Conservation (phyloP, 2,797 vertebrate species). For the Acanthornis magna region DNA sequence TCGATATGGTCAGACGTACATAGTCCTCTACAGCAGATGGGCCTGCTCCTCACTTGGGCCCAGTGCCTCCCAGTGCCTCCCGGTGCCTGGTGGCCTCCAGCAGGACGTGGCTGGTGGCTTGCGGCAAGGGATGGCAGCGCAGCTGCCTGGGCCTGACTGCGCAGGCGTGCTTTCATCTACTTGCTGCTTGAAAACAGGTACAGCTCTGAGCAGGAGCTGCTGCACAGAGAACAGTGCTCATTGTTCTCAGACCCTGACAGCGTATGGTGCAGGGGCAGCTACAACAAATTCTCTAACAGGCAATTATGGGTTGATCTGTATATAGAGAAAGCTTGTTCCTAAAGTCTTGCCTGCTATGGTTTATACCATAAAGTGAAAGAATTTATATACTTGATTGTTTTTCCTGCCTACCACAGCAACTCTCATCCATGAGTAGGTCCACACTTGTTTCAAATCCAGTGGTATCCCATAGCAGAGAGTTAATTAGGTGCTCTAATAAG, state of each 20-base stretch:
- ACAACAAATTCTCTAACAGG: background rate
- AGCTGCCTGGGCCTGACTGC: background rate
- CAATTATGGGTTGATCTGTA: background rate
- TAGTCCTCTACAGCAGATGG: background rate
- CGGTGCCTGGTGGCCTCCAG: background rate
- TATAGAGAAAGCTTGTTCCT: background rate
- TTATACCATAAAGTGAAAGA: background rate
- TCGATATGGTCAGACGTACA: background rate
- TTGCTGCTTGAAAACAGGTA: background rate
- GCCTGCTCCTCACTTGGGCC: background rate
- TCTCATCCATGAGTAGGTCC: background rate
- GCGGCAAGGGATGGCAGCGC: background rate
- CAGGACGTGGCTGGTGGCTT: background rate
- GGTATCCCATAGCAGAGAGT: background rate
- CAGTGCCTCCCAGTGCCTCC: background rate
- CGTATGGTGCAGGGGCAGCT: background rate
- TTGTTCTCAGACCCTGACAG: background rate
- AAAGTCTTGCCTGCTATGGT: background rate
- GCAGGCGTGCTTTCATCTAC: fast-evolving
- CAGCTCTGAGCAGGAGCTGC: background rate
- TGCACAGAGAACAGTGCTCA: fast-evolving
- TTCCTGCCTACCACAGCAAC: background rate
- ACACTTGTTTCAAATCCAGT: background rate
- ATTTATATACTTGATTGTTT: background rate
- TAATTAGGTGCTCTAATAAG: background rate